A percentile compares a stretch with the other conserved stretches of the same genome.
Evolutionary conservation across 2,113 vertebrate genomes (phyloP).

Genomic region (Acanthisitta chloris): DNA sequence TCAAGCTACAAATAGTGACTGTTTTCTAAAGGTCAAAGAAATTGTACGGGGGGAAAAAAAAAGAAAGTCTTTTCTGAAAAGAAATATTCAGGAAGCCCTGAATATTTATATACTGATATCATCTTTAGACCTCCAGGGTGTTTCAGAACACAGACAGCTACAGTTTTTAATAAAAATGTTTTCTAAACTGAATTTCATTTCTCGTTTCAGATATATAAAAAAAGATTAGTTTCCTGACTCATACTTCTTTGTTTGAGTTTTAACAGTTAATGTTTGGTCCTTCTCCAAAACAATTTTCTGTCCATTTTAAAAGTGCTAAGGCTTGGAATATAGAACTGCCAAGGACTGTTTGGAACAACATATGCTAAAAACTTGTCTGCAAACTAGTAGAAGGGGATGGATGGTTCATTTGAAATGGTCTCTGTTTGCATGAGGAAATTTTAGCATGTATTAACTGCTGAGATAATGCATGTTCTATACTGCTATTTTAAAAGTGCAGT

Average conservation of each 20-base stretch:
- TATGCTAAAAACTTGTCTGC: background rate
- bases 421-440: background rate
- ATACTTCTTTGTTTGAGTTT: constrained; percentile 22
- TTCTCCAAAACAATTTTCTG: constrained; percentile 49
- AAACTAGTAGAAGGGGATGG: background rate
- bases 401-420: background rate
- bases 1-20: constrained; percentile 45
- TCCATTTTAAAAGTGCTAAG: background rate
- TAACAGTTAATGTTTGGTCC: background rate
- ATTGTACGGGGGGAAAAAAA: background rate
- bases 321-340: background rate
- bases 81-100: constrained; percentile 53
- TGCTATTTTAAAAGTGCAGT: background rate
- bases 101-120: constrained; percentile 59
- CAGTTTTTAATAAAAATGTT: constrained; percentile 54
- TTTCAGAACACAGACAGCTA: constrained; percentile 47
- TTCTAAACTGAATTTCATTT: constrained; percentile 45
- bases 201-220: constrained; percentile 24
- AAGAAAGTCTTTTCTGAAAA: constrained; percentile 36
- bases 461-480: background rate
- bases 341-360: background rate
- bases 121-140: constrained; percentile 51
- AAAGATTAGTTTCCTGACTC: constrained; percentile 2
- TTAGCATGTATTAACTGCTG: background rate
- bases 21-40: constrained; percentile 53